phyloP scores from a whole-genome alignment of 2,888 invertebrate species.

The Priocnemis perturbator region DNA sequence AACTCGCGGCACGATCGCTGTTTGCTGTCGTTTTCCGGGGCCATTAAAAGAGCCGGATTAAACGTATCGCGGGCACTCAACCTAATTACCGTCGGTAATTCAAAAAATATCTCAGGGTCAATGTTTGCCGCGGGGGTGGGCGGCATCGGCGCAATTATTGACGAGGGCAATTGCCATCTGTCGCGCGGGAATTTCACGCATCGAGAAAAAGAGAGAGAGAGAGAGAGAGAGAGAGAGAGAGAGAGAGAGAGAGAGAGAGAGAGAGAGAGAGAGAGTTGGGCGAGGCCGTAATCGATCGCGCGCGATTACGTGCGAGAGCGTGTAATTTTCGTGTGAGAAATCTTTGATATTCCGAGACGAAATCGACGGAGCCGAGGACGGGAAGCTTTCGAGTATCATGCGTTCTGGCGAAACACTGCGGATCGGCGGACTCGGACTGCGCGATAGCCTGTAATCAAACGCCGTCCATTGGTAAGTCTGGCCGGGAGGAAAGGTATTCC shows the following conservation, averaged over 20 bases:
- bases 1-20: slow-evolving; percentile 37
- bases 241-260: no score
- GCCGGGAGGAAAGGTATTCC: slow-evolving; percentile 38
- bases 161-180: slow-evolving; percentile 22
- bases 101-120: slow-evolving; percentile 31
- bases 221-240: no score
- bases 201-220: no score
- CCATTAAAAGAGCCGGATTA: slow-evolving; percentile 45
- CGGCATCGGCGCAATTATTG: slow-evolving; percentile 31
- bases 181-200: no score
- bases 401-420: not conserved
- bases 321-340: no score
- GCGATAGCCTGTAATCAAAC: slow-evolving; percentile 58
- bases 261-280: no score
- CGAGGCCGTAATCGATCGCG: no score
- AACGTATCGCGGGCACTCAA: slow-evolving; percentile 35
- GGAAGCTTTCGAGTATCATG: slow-evolving; percentile 16
- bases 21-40: slow-evolving; percentile 47
- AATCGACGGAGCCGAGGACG: no score
- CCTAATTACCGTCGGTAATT: slow-evolving; percentile 43
- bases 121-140: slow-evolving; percentile 5
- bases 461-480: slow-evolving; percentile 43
- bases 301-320: no score
- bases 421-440: not conserved
- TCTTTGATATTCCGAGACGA: no score